These are phyloP conservation scores for Alethe diademata DNA, from an alignment of 2,113 vertebrate genomes.

Conservation along the genomic window DNA sequence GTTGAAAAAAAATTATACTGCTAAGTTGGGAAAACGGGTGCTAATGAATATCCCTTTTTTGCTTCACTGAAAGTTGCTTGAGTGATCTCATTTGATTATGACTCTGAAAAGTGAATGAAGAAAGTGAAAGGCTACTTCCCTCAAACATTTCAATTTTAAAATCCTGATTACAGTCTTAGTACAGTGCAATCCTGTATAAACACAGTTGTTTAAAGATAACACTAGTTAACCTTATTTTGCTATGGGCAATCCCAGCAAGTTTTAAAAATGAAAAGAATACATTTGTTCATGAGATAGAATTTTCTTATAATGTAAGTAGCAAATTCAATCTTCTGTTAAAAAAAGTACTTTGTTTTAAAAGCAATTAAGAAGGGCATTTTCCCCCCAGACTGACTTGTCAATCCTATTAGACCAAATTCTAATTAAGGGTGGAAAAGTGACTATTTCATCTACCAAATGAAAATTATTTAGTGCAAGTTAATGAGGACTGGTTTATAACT, in stretches of 20 bases:
- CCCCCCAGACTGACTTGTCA: constrained; percentile 67
- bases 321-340: constrained; percentile 59
- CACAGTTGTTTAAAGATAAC: constrained; percentile 17
- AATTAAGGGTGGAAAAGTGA: constrained; percentile 72
- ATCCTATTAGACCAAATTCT: constrained; percentile 72
- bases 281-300: background rate
- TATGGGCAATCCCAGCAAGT: background rate
- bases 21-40: background rate
- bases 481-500: constrained; percentile 64
- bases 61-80: background rate
- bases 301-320: constrained; percentile 30
- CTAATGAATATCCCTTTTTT: background rate
- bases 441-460: constrained; percentile 76
- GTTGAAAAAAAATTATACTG: background rate
- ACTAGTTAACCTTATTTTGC: constrained; percentile 15
- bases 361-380: constrained; percentile 61
- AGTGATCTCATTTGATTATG: background rate
- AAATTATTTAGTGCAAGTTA: constrained; percentile 76
- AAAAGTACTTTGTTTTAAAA: constrained; percentile 62
- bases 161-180: background rate
- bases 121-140: background rate
- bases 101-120: background rate
- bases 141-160: background rate
- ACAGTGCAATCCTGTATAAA: background rate
- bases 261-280: constrained; percentile 34